Base-by-base conservation (phyloP, 2,113 vertebrate genomes). In the Pavo muticus region DNA sequence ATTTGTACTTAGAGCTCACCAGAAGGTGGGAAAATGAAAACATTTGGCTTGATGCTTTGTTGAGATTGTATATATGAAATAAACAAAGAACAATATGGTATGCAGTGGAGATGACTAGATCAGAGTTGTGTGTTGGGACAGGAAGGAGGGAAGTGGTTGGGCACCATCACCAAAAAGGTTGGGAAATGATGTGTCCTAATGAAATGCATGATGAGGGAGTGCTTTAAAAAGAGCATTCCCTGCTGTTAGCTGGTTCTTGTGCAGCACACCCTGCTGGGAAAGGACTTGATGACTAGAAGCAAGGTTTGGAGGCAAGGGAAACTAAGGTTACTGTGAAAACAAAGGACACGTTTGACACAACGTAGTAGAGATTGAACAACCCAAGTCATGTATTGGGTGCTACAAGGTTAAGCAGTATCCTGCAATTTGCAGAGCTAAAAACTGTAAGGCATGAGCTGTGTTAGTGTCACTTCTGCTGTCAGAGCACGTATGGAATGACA, bases 11-110 rank as follows among this genome's bases (percentile, higher is more conserved):
- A 30, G 67, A 93, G 64, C 88, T 95, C 69, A 68, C 54, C n/a
- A 79, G 42, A 25, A n/a, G 1, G 16, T 57, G 85, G 65, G 65
- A 2, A 52, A 80, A 75, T 0, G 4, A 83, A 73, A 95, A 24
- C 44, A 27, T 81, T 90, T 90, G 88, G 73, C 63, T 90, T 91
- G 96, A 95, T 90, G 73, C 73, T 95, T 88, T 93, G 96, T 95
- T 91, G 60, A 87, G 84, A 87, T 59, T 93, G 93, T 95, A 93
- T 52, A 93, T 96, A 95, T 5, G 9, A 94, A 97, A 96, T 95
- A 96, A 97, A 97, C 79, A 57, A 30, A 25, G 44, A 10, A 10
- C 52, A 30, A 48, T 78, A 57, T 64, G 60, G 68, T 88, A 47
- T 2, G 1, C 93, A 84, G 57, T 79, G 20, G 83, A 88, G 69